Conservation (phyloP, 2,888 invertebrate species). For the Julus scandinavius region DNA sequence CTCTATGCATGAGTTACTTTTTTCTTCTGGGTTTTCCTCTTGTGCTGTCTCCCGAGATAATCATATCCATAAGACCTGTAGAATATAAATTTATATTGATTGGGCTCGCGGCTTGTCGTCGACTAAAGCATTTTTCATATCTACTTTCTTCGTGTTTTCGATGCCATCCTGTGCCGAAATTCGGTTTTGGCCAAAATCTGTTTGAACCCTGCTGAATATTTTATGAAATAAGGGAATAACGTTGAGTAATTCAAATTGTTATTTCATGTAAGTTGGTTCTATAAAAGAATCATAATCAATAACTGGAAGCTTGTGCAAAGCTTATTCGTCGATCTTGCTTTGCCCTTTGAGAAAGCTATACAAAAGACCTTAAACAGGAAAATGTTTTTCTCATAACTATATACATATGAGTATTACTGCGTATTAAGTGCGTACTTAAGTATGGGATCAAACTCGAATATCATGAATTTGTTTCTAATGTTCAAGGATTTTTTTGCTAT, state of each 20-base stretch:
- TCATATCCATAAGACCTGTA: conserved; percentile 20
- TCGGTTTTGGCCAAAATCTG: not conserved
- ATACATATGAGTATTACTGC: no score
- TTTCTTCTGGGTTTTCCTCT: not conserved
- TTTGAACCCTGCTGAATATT: not conserved
- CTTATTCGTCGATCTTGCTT: not conserved
- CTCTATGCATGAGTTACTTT: not conserved
- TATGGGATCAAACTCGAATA: no score
- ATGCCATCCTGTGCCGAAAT: conserved; percentile 17
- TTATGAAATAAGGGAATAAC: not conserved
- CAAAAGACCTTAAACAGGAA: no score
- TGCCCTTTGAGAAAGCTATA: no score
- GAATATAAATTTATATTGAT: conserved; percentile 45
- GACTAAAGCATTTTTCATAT: conserved; percentile 38
- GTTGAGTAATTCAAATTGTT: not conserved
- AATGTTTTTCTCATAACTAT: no score
- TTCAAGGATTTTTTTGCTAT: no score
- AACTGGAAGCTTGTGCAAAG: not conserved
- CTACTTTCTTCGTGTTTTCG: not conserved
- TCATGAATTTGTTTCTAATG: no score
- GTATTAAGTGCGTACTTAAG: no score
- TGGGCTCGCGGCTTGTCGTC: conserved; percentile 22
- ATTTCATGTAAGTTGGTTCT: not conserved
- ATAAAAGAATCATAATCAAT: not conserved
- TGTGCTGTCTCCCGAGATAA: conserved; percentile 34